Evolutionary conservation across 2,797 vertebrate genomes (phyloP).

Genomic region (Sardinella longiceps): DNA sequence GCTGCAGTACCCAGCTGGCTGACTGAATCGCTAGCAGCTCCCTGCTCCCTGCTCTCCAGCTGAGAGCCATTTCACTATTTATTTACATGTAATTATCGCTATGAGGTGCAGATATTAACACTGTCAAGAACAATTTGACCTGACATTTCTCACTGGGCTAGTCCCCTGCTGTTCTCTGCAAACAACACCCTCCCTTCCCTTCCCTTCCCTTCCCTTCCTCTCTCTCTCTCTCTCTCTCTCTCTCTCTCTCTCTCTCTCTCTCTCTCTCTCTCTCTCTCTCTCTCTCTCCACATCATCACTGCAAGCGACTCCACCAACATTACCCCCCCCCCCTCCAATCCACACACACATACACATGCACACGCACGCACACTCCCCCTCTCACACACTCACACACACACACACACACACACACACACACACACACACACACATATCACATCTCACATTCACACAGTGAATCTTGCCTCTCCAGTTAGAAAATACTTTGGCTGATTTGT

Average conservation of each 20-base stretch:
- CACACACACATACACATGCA: slow-evolving; percentile 41
- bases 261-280: slow-evolving; percentile 59
- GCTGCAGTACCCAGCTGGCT: slow-evolving; percentile 90
- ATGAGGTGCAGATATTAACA: slow-evolving; percentile 99
- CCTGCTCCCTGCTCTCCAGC: slow-evolving; percentile 87
- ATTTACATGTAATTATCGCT: slow-evolving; percentile 99
- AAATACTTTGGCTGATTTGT: background rate
- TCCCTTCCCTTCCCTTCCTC: slow-evolving; percentile 21
- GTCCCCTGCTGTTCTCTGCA: background rate
- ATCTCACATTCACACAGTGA: background rate
- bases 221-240: slow-evolving; percentile 2
- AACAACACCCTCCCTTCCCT: slow-evolving; percentile 54
- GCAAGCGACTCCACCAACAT: background rate
- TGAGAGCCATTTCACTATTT: slow-evolving; percentile 98
- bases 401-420: slow-evolving; percentile 42
- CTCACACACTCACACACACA: slow-evolving; percentile 45
- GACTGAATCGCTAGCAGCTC: slow-evolving; percentile 71
- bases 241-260: slow-evolving; percentile 46
- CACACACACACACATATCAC: background rate
- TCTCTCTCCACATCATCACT: slow-evolving; percentile 29
- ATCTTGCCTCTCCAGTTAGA: background rate
- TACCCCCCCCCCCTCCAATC: slow-evolving; percentile 19
- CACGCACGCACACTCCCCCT: slow-evolving; percentile 25
- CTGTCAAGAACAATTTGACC: slow-evolving; percentile 99
- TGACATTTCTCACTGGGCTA: slow-evolving; percentile 96